Percentiles rank a stretch among this genome's conserved stretches.
Evolutionary conservation across 2,797 vertebrate species (phyloP).

Genomic region (Austrolebias charrua): DNA sequence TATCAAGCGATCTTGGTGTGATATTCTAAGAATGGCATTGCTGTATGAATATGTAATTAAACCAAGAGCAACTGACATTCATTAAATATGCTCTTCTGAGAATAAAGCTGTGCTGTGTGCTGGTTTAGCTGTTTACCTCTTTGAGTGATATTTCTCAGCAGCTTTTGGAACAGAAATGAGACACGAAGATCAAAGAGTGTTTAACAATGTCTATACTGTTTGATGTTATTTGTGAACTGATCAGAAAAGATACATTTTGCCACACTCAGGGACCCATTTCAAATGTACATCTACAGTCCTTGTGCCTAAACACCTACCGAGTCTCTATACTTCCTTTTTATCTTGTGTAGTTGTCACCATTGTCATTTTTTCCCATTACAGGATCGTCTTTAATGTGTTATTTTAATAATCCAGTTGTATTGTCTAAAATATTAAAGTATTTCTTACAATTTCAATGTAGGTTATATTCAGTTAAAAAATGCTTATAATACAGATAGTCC

Average conservation of each 20-base stretch:
- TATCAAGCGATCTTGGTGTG: conserved; percentile 5
- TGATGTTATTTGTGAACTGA: conserved; percentile 24
- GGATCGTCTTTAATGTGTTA: conserved; percentile 15
- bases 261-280: conserved; percentile 16
- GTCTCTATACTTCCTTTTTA: background rate
- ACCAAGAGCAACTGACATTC: conserved; percentile 47
- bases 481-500: conserved; percentile 28
- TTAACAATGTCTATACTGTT: conserved; percentile 11
- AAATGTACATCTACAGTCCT: conserved; percentile 21
- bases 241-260: conserved; percentile 14
- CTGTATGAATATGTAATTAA: conserved; percentile 59
- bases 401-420: conserved; percentile 47
- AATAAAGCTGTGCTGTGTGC: conserved; percentile 40
- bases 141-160: conserved; percentile 40
- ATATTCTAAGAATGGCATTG: conserved; percentile 41
- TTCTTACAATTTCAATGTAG: conserved; percentile 24
- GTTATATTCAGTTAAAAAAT: conserved; percentile 27
- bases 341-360: background rate
- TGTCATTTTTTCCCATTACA: conserved; percentile 1
- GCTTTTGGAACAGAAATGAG: conserved; percentile 23
- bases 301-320: background rate
- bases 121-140: conserved; percentile 36
- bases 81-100: conserved; percentile 59
- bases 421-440: conserved; percentile 36
- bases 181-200: conserved; percentile 17